Evolutionary conservation across 2,888 invertebrate genomes (phyloP).

Genomic region (Drosophila fungiperda): DNA sequence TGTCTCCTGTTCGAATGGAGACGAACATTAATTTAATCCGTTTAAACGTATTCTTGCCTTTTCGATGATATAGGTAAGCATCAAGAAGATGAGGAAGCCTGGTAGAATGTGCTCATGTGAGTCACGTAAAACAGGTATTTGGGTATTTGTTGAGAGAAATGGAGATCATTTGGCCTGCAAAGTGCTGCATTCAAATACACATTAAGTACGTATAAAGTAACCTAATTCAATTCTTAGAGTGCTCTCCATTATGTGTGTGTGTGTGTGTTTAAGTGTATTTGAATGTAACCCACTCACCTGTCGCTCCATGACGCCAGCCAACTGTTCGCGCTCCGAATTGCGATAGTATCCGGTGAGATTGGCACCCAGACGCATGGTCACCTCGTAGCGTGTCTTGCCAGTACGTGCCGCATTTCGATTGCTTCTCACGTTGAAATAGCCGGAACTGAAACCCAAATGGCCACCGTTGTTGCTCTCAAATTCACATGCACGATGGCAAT

Average conservation of each 20-base stretch:
- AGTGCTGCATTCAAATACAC: slow-evolving; percentile 2
- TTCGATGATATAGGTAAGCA: neutral
- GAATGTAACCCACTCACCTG: slow-evolving; percentile 80
- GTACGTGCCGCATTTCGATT: slow-evolving; percentile 78
- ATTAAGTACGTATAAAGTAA: slow-evolving; percentile 2
- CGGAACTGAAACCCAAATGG: slow-evolving; percentile 26
- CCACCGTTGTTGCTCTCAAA: slow-evolving; percentile 58
- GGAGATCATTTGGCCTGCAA: slow-evolving; percentile 1
- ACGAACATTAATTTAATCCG: neutral
- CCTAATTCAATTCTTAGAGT: slow-evolving; percentile 37
- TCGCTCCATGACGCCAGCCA: slow-evolving; percentile 82
- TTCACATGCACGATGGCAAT: slow-evolving; percentile 83
- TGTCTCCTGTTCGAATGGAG: neutral
- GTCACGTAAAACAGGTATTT: slow-evolving; percentile 34
- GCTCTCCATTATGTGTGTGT: slow-evolving; percentile 18
- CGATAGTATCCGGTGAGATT: slow-evolving; percentile 84
- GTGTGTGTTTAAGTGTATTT: neutral
- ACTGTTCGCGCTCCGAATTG: slow-evolving; percentile 77
- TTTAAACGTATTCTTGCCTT: neutral
- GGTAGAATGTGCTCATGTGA: neutral
- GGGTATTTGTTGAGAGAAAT: neutral
- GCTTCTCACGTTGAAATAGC: slow-evolving; percentile 55
- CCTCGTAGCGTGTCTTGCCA: slow-evolving; percentile 84
- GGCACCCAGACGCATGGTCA: slow-evolving; percentile 84
- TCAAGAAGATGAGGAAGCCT: neutral